Conservation (phyloP, 1,140 invertebrate species). For the Drosophila ironensis region DNA sequence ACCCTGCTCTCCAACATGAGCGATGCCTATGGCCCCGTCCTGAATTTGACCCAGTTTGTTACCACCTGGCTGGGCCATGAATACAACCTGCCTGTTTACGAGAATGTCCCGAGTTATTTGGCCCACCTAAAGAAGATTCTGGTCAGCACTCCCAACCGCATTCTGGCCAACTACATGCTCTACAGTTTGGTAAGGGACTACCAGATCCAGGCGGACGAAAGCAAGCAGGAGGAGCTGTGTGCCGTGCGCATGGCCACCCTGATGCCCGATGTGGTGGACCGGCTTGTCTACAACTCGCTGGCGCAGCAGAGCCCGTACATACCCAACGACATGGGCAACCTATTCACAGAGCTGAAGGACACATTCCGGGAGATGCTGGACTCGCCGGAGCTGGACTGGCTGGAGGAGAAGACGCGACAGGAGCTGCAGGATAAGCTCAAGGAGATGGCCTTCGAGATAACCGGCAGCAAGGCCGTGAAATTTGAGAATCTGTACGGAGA, state of each 20-base stretch:
- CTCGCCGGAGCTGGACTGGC: slow-evolving; percentile 30
- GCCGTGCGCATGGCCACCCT: slow-evolving; percentile 30
- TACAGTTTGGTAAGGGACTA: slow-evolving; percentile 84
- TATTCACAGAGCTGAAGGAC: slow-evolving; percentile 62
- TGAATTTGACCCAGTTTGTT: slow-evolving; percentile 70
- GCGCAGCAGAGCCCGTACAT: slow-evolving; percentile 49
- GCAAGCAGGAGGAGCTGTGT: slow-evolving; percentile 32
- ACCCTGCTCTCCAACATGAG: slow-evolving; percentile 51
- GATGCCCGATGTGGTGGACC: slow-evolving; percentile 61
- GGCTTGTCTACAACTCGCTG: slow-evolving; percentile 45
- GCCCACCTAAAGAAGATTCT: slow-evolving; percentile 82
- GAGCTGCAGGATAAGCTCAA: slow-evolving; percentile 59
- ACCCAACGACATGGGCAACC: slow-evolving; percentile 30
- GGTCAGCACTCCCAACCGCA: slow-evolving; percentile 79
- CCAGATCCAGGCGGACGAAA: slow-evolving; percentile 50
- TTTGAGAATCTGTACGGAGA: slow-evolving; percentile 82
- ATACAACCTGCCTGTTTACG: slow-evolving; percentile 62
- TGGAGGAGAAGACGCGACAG: slow-evolving; percentile 33
- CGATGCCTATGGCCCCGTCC: slow-evolving; percentile 62
- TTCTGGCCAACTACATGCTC: slow-evolving; percentile 87
- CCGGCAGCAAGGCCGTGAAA: slow-evolving; percentile 35
- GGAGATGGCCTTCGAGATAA: slow-evolving; percentile 55
- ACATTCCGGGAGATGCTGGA: slow-evolving; percentile 45
- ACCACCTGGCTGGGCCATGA: slow-evolving; percentile 54
- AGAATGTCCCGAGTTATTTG: slow-evolving; percentile 72